These are phyloP conservation scores for Penaeus japonicus DNA, from an alignment of 1,140 invertebrate species.

Conservation along the genomic window DNA sequence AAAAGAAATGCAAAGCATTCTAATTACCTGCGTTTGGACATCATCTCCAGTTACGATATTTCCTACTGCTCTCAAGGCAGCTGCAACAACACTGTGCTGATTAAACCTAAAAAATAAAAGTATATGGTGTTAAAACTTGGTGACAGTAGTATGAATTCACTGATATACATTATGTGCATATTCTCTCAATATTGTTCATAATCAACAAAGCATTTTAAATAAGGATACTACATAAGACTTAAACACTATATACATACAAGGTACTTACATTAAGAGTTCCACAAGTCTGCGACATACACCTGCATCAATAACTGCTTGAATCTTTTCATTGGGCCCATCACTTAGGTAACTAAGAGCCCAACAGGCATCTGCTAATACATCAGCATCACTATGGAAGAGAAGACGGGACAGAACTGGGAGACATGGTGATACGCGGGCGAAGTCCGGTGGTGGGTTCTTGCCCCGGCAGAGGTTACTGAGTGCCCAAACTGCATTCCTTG, in stretches of 20 bases:
- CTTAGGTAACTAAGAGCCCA: slow-evolving; percentile 95
- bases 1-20: neutral
- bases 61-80: slow-evolving; percentile 92
- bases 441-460: slow-evolving; percentile 95
- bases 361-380: slow-evolving; percentile 93
- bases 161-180: neutral
- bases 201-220: too few species aligned
- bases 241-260: neutral
- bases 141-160: neutral
- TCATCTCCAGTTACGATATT: slow-evolving; percentile 99
- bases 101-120: slow-evolving; percentile 74
- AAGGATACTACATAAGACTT: too few species aligned
- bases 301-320: slow-evolving; percentile 96
- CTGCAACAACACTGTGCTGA: slow-evolving; percentile 91
- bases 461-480: slow-evolving; percentile 95
- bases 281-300: slow-evolving; percentile 94
- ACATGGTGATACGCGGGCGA: slow-evolving; percentile 75
- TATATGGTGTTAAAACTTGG: neutral
- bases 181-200: too few species aligned
- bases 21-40: slow-evolving; percentile 83
- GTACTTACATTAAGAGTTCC: slow-evolving; percentile 83
- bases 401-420: slow-evolving; percentile 87
- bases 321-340: slow-evolving; percentile 97
- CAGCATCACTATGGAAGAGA: slow-evolving; percentile 87
- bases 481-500: slow-evolving; percentile 97